Conservation (phyloP, 2,888 invertebrate genomes). For the Platycheirus rosarum region DNA sequence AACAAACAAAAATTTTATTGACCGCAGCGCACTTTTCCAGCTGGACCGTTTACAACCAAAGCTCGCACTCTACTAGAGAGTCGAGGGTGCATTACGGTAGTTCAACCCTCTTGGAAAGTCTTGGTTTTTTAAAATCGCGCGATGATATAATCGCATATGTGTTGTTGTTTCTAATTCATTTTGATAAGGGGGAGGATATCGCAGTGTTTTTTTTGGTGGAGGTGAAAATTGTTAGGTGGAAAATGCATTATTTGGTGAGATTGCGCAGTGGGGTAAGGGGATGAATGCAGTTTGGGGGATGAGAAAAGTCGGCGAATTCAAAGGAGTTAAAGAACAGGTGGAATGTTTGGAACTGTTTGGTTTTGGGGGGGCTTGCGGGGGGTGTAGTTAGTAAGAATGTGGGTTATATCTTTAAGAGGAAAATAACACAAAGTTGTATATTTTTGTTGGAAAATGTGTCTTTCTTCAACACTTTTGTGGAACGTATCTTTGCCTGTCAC, state of each 20-base stretch:
- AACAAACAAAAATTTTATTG: constrained; percentile 64
- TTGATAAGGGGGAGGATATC: neutral
- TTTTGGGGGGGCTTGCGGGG: neutral
- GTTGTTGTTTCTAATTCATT: constrained; percentile 31
- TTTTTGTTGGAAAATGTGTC: too few species aligned
- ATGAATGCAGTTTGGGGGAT: neutral
- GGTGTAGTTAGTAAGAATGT: constrained; percentile 55
- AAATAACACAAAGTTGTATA: constrained; percentile 13
- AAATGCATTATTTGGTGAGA: constrained; percentile 54
- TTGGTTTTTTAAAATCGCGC: constrained; percentile 45
- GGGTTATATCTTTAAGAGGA: constrained; percentile 15
- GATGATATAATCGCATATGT: constrained; percentile 70
- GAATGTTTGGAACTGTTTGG: constrained; percentile 27
- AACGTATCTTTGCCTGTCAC: too few species aligned
- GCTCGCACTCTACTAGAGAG: constrained; percentile 82
- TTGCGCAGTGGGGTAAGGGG: constrained; percentile 40
- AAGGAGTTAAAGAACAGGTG: constrained; percentile 58
- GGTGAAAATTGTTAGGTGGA: constrained; percentile 14
- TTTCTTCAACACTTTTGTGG: too few species aligned
- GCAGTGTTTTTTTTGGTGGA: neutral
- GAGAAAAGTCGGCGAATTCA: constrained; percentile 62
- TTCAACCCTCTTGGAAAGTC: constrained; percentile 75
- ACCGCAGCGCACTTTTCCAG: constrained; percentile 76
- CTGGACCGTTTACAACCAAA: constrained; percentile 82
- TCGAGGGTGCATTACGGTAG: constrained; percentile 78